Base-by-base conservation (phyloP, 2,888 invertebrate species). In the Thymelicus sylvestris region DNA sequence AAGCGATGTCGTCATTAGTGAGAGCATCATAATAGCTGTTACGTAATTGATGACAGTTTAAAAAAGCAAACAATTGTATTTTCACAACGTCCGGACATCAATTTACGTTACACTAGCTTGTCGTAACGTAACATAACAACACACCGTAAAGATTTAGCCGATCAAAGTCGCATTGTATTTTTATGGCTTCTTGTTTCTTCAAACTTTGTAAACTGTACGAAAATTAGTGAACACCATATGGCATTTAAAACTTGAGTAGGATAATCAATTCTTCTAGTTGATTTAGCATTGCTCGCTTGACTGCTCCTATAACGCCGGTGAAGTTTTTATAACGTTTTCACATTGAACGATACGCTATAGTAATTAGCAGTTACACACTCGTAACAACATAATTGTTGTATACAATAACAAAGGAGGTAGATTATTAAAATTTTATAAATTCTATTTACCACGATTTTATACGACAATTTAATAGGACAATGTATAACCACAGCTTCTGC, bases 161-260 rank as follows among this genome's bases (percentile, higher is more conserved):
- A 59, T 59, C 59, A 59, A 59, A 59, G 59, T 39, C 39, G 5
- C 38, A 39, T 39, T n/a, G 38, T 59, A 13, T 39, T 59, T 39
- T 38, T n/a, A 39, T 19, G n/a, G 38, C 39, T 59, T 39, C 59
- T 59, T 2, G 57, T 31, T 15, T 38, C n/a, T 39, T n/a, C n/a
- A 39, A 59, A 59, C 39, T 24, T 59, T 59, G 59, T 39, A 59
- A 59, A 59, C 59, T n/a, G 7, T 59, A 59, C 59, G 59, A n/a
- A 57, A 59, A 39, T 24, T 44, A 44, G 44, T 44, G 3, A 59
- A 39, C 59, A 59, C n/a, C 59, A 59, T n/a, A 39, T 59, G 59
- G 59, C 2, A n/a, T 6, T n/a, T 59, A 24, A 55, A 59, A 59
- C 59, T 13, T 59, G 39, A 59, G 39, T 39, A 7, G 59, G 59